phyloP scores from a whole-genome alignment of 2,797 vertebrate species.

The Etheostoma perlongum region DNA sequence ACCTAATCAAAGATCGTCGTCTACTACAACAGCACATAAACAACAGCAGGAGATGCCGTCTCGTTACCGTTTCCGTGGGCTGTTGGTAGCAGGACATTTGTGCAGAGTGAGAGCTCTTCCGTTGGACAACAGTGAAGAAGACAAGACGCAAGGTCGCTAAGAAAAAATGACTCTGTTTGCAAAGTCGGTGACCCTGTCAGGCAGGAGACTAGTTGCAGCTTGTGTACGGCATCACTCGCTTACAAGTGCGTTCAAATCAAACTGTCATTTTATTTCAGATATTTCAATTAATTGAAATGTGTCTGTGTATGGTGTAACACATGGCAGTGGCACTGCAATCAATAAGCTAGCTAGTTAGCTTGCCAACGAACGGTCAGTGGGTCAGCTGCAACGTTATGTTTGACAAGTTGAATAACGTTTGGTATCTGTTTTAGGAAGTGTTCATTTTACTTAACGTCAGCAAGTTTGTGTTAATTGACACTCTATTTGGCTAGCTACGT shows the following conservation, averaged over 20 bases:
- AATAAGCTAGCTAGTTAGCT: neutral
- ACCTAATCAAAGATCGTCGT: constrained; percentile 41
- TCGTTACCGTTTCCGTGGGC: neutral
- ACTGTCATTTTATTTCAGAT: rapidly evolving
- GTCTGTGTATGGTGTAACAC: neutral
- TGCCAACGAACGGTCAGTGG: neutral
- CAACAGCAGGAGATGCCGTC: neutral
- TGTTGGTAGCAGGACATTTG: rapidly evolving
- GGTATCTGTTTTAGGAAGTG: neutral
- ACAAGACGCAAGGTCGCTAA: neutral
- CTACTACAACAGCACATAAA: no score
- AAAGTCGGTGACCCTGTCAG: constrained; percentile 22
- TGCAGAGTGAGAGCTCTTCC: constrained; percentile 50
- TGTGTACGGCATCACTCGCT: constrained; percentile 62
- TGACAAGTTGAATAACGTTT: no score
- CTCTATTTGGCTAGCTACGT: no score
- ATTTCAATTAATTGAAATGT: neutral
- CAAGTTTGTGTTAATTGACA: no score
- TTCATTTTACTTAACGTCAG: neutral
- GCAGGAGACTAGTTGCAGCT: constrained; percentile 1
- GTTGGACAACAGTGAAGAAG: rapidly evolving
- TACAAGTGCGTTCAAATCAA: constrained; percentile 56
- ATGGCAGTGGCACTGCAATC: neutral
- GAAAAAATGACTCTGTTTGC: constrained; percentile 52
- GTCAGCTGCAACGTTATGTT: neutral